A percentile compares a stretch with the other conserved stretches of the same genome.
phyloP scores from a whole-genome alignment of 2,797 vertebrate genomes.

The Arctocebus calabarensis region DNA sequence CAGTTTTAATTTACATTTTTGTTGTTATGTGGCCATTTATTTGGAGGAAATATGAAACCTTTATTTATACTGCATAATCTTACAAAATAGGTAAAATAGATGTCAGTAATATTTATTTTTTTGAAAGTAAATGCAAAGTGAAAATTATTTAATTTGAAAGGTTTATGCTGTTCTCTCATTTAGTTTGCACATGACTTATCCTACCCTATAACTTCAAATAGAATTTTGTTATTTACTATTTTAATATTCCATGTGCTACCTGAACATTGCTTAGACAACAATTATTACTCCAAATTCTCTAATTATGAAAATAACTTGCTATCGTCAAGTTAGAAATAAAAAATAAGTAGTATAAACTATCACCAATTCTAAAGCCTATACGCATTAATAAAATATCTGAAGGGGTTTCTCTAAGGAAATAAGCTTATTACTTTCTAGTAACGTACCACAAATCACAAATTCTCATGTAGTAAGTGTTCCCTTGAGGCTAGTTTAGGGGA shows the following conservation, averaged over 20 bases:
- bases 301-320: neutral
- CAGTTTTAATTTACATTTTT: neutral
- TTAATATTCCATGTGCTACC: neutral
- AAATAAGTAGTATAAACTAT: neutral
- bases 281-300: neutral
- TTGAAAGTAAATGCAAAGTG: neutral
- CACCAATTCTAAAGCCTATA: neutral
- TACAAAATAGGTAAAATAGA: neutral
- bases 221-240: neutral
- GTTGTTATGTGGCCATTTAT: neutral
- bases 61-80: neutral
- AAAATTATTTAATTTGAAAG: neutral
- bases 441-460: neutral
- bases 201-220: neutral
- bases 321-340: neutral
- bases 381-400: neutral
- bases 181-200: neutral
- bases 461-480: neutral
- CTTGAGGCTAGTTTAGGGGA: neutral
- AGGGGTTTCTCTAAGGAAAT: neutral
- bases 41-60: neutral
- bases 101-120: neutral
- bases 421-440: neutral
- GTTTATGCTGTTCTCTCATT: neutral
- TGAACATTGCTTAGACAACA: neutral